Evolutionary conservation across 2,113 vertebrate genomes (phyloP), one percentile per base, ranked within the genome.

Genomic region (Bolborhynchus lineola): DNA sequence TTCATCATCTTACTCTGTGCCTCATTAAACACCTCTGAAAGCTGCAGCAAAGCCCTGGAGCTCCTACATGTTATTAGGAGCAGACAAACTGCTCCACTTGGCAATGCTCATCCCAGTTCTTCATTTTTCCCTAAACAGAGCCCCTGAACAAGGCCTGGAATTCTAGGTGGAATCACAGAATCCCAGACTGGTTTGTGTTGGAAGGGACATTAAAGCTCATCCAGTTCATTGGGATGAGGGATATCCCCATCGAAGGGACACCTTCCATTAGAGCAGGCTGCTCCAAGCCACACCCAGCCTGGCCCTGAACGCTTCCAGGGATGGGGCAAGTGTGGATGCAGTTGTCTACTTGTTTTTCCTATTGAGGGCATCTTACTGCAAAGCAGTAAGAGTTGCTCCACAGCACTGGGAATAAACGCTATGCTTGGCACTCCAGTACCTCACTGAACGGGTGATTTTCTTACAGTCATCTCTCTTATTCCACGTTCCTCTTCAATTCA

Each of bases 1-100:
- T 24, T 14, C 63, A 65, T 39, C 28, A 13, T 65, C 49, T 82
- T 80, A 71, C 41, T 47, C 65, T 53, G 49, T 63, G 86, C 63
- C 90, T 94, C 90, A 81, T 93, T 95, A 89, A 92, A 94, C 83
- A 93, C 86, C 86, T 82, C 12, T 82, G 63, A 92, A 92, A 90
- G 65, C 82, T 82, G 39, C 77, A 77, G 24, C 1, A 80, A 80
- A 90, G 70, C 92, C 71, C 88, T 65, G 80, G 49, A 92, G 93
- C 88, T 92, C 71, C 72, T 62, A 13, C 41, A 13, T 7, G 25
- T 86, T 85, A 46, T 87, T 63, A 75, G 23, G 53, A 76, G 57
- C 57, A 95, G 92, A 78, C 62, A 80, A 94, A 82, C 26, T 64
- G 87, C 85, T 90, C 77, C 29, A 28, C 85, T 91, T 83, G 90